Evolutionary conservation across 1,140 invertebrate species (phyloP).

Genomic region (Dendroctonus ponderosae): DNA sequence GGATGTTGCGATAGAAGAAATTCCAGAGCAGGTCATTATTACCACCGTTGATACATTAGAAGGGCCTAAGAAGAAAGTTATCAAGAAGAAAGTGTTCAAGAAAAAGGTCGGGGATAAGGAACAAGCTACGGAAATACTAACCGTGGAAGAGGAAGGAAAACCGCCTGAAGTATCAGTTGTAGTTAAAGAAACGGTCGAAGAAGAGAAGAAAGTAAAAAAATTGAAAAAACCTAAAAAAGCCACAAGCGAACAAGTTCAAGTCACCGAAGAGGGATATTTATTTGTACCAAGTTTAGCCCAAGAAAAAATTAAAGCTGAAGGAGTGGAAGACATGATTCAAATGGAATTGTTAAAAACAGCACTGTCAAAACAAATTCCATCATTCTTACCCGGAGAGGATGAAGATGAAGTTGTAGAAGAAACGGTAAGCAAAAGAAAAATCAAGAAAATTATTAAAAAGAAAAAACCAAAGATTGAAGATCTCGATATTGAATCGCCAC

Average conservation of each 20-base stretch:
- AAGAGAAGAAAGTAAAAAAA: constrained; percentile 49
- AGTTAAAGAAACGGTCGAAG: constrained; percentile 44
- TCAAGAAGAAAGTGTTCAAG: constrained; percentile 48
- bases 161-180: constrained; percentile 47
- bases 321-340: constrained; percentile 28
- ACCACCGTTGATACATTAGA: constrained; percentile 41
- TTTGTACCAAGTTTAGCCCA: constrained; percentile 36
- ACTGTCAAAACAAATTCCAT: constrained; percentile 43
- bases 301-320: constrained; percentile 37
- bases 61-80: constrained; percentile 45
- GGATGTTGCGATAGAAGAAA: constrained; percentile 41
- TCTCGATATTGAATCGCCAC: constrained; percentile 10
- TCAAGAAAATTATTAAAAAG: constrained; percentile 25
- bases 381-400: constrained; percentile 46
- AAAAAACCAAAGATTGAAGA: constrained; percentile 26
- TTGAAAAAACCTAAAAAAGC: constrained; percentile 46
- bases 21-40: constrained; percentile 47
- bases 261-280: constrained; percentile 37
- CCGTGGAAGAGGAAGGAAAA: constrained; percentile 50
- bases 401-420: constrained; percentile 38
- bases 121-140: constrained; percentile 46
- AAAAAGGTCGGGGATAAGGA: constrained; percentile 46
- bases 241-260: constrained; percentile 30
- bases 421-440: constrained; percentile 8
- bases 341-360: constrained; percentile 42